These are phyloP conservation scores for Drosophila paranaensis DNA, from an alignment of 2,888 invertebrate genomes.

Conservation along the genomic window DNA sequence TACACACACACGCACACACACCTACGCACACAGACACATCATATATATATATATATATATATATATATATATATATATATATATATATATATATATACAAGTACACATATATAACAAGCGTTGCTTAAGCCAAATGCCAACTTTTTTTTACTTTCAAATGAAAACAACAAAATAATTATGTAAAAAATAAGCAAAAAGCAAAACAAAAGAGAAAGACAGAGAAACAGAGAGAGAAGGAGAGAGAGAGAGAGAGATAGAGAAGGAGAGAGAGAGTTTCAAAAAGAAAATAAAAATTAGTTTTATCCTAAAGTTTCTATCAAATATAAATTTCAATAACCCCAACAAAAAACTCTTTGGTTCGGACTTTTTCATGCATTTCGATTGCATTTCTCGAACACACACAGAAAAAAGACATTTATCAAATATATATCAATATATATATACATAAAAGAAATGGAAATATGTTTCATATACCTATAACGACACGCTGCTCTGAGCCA, in stretches of 20 bases:
- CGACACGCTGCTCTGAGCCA: constrained; percentile 15
- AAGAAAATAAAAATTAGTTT: too few relatives aligned
- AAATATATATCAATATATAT: background rate
- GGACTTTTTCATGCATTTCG: background rate
- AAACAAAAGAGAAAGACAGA: background rate
- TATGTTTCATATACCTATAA: constrained; percentile 9
- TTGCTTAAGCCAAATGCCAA: constrained; percentile 1
- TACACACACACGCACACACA: background rate
- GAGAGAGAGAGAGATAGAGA: background rate
- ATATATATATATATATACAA: background rate
- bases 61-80: background rate
- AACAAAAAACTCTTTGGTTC: background rate
- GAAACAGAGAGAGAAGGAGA: background rate
- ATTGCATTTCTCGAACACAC: constrained; percentile 2
- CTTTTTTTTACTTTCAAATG: background rate
- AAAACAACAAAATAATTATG: background rate
- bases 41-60: background rate
- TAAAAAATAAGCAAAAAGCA: background rate
- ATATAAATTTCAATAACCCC: background rate
- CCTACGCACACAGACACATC: too few relatives aligned
- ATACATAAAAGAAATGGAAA: background rate
- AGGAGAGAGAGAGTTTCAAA: background rate
- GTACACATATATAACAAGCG: constrained; percentile 5
- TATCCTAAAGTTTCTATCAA: too few relatives aligned
- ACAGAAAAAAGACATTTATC: constrained; percentile 3